A percentile compares a stretch with the other conserved stretches of the same genome.
These are phyloP conservation scores for Sitta europaea DNA, from an alignment of 2,113 vertebrate genomes.

Conservation along the genomic window DNA sequence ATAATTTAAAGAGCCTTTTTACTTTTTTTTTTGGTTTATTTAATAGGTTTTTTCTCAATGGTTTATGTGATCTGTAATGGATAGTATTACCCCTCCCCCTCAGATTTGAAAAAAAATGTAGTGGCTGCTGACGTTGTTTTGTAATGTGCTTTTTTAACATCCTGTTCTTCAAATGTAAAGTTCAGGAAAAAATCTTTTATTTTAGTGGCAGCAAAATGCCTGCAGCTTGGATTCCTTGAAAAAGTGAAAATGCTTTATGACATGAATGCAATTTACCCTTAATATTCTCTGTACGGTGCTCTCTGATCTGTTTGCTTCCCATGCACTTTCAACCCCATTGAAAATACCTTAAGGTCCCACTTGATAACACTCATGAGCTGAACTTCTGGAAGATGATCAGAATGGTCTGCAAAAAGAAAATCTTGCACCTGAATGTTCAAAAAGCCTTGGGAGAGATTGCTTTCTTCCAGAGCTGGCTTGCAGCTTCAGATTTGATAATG, in stretches of 20 bases:
- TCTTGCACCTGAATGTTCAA: not conserved
- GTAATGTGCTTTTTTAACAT: constrained; percentile 1
- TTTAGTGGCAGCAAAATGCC: constrained; percentile 40
- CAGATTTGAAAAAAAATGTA: not conserved
- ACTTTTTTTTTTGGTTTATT: not conserved
- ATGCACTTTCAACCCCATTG: not conserved
- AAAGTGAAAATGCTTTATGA: constrained; percentile 23
- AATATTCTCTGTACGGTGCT: not conserved
- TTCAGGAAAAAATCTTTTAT: not conserved
- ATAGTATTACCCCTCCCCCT: not conserved
- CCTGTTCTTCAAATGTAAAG: constrained; percentile 6
- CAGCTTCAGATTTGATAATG: not conserved
- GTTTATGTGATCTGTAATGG: not conserved
- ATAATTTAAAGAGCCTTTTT: not conserved
- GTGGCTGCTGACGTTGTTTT: not conserved
- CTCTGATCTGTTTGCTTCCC: not conserved
- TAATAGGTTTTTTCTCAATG: not conserved
- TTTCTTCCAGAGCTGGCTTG: not conserved
- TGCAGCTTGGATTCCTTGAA: not conserved
- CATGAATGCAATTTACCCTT: constrained; percentile 19
- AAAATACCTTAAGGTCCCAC: not conserved
- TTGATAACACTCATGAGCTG: not conserved
- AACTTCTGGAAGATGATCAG: not conserved
- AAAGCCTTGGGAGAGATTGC: not conserved
- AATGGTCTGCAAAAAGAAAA: not conserved